phyloP scores from a whole-genome alignment of 53 echinoderm and acorn worm genomes.

The Luidia sarsii region DNA sequence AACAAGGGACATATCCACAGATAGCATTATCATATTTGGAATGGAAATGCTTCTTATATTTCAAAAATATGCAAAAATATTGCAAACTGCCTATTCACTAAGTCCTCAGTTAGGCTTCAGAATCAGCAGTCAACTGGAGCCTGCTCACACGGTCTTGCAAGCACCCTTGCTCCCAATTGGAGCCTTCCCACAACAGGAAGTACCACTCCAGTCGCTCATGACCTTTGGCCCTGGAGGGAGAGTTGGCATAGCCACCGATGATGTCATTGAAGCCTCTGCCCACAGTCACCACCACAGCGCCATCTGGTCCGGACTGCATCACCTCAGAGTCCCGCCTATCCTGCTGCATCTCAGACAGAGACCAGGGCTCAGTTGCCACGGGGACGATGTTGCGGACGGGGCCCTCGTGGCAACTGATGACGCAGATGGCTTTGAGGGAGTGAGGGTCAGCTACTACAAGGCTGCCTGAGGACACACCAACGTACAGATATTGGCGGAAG shows the following conservation, averaged over 20 bases:
- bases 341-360: constrained; percentile 3
- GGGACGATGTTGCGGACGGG: constrained; percentile 82
- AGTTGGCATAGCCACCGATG: constrained; percentile 77
- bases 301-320: constrained; percentile 2
- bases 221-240: constrained; percentile 78
- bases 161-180: constrained; percentile 68
- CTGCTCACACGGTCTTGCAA: constrained; percentile 1
- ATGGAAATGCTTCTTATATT: no score
- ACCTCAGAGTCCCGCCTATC: constrained; percentile 6
- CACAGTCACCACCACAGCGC: constrained; percentile 75
- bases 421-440: constrained; percentile 67
- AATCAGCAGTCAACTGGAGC: no score
- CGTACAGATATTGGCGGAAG: constrained; percentile 76
- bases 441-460: constrained; percentile 78
- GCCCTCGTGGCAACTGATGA: constrained; percentile 91
- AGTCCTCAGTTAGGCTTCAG: no score
- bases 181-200: constrained; percentile 86
- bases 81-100: no score
- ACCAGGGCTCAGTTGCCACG: constrained; percentile 48
- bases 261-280: constrained; percentile 90
- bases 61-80: no score
- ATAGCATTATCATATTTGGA: no score
- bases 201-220: constrained; percentile 81
- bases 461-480: constrained; percentile 83
- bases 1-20: no score